A percentile compares a stretch with the other conserved stretches of the same genome.
Conservation (phyloP, 2,797 vertebrate species). For the Neoniphon sammara region DNA sequence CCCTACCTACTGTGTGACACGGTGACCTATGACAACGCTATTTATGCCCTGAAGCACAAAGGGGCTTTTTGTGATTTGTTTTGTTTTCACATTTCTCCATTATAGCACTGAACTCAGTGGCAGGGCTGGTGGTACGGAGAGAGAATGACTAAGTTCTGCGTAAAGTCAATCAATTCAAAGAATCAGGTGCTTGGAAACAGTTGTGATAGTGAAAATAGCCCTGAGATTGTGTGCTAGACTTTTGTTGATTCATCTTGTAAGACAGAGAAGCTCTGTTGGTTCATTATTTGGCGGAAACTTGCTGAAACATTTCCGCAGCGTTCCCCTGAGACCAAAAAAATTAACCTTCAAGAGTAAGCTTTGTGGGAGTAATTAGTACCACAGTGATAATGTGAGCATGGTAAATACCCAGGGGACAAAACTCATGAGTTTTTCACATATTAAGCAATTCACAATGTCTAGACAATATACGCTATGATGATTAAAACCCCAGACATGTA, state of each 20-base stretch:
- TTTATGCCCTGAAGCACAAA: constrained; percentile 42
- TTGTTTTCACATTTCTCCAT: constrained; percentile 29
- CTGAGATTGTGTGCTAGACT: background rate
- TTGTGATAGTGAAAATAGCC: background rate
- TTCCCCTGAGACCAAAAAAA: constrained; percentile 40
- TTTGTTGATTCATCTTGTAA: constrained; percentile 52
- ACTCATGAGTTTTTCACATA: background rate
- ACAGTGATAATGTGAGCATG: background rate
- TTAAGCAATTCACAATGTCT: background rate
- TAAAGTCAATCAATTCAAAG: background rate
- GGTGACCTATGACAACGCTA: constrained; percentile 52
- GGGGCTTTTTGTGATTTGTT: constrained; percentile 50
- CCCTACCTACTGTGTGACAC: constrained; percentile 45
- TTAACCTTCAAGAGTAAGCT: background rate
- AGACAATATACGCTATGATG: background rate
- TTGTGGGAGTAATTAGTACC: constrained; percentile 43
- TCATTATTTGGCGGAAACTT: constrained; percentile 32
- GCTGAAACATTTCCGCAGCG: constrained; percentile 40
- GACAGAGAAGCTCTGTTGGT: background rate
- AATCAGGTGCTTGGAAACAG: constrained; percentile 44
- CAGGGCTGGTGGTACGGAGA: constrained; percentile 23
- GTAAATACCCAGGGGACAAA: constrained; percentile 23
- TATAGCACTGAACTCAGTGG: background rate
- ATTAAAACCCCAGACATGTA: background rate
- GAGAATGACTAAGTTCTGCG: constrained; percentile 44